Percentiles rank a stretch among this genome's conserved stretches.
phyloP scores from a whole-genome alignment of 2,888 invertebrate species.

The Dicranocentrus wangi region DNA sequence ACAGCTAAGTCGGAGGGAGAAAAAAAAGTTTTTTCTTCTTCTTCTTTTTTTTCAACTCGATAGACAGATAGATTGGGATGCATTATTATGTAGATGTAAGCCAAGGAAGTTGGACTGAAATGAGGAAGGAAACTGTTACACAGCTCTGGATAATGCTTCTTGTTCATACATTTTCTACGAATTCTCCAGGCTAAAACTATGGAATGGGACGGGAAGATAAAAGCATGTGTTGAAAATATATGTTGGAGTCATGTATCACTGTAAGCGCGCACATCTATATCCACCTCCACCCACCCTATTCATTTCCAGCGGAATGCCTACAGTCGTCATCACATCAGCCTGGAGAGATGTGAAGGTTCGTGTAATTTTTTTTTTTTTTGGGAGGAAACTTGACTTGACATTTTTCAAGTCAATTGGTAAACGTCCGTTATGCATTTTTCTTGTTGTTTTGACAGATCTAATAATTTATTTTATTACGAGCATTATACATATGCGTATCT shows the following conservation, averaged over 20 bases:
- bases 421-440: too few relatives aligned
- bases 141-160: background rate
- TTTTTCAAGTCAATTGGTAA: too few relatives aligned
- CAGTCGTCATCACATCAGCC: too few relatives aligned
- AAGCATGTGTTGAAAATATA: too few relatives aligned
- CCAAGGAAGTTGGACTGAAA: background rate
- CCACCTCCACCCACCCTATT: background rate
- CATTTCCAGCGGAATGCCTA: background rate
- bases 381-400: too few relatives aligned
- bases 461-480: too few relatives aligned
- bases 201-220: too few relatives aligned
- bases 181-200: too few relatives aligned
- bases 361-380: too few relatives aligned
- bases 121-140: background rate
- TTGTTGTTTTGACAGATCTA: too few relatives aligned
- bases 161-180: background rate
- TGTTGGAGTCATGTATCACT: background rate
- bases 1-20: conserved; percentile 32
- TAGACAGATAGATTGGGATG: conserved; percentile 45
- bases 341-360: too few relatives aligned
- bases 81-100: conserved; percentile 30
- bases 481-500: too few relatives aligned
- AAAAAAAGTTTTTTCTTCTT: conserved; percentile 41
- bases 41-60: conserved; percentile 26
- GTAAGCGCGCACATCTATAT: background rate